Conservation (phyloP, 2,888 invertebrate species). For the Acanthococcus lagerstroemiae region DNA sequence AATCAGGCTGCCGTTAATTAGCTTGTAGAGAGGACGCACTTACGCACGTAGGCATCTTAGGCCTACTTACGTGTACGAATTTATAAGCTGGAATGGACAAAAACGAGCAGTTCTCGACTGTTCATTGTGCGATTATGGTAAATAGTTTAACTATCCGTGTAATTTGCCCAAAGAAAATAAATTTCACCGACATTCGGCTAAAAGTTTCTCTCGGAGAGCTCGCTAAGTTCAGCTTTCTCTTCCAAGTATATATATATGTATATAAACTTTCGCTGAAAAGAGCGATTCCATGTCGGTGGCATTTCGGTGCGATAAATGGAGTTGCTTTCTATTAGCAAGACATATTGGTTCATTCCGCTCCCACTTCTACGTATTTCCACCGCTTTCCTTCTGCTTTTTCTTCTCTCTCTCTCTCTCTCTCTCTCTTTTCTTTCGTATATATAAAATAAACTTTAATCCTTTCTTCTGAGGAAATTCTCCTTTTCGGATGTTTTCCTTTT, state of each 20-base stretch:
- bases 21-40: too few species aligned
- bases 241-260: neutral
- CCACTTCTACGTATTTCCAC: neutral
- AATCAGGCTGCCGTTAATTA: too few species aligned
- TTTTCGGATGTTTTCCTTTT: slow-evolving; percentile 15
- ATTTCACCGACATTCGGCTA: neutral
- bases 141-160: neutral
- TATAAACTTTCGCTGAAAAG: neutral
- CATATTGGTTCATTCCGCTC: neutral
- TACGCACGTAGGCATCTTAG: too few species aligned
- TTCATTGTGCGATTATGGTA: too few species aligned
- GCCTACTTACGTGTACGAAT: too few species aligned
- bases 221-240: too few species aligned
- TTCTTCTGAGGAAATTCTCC: neutral
- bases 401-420: neutral
- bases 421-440: neutral
- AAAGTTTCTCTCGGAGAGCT: too few species aligned
- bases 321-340: slow-evolving; percentile 13
- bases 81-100: too few species aligned
- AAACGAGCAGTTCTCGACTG: too few species aligned
- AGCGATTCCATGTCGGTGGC: slow-evolving; percentile 9
- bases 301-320: slow-evolving; percentile 7
- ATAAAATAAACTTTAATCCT: slow-evolving; percentile 17
- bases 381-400: neutral
- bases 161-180: neutral